Conservation (phyloP, 92 coral and sea anemone genomes). For the Siderastrea siderea region DNA sequence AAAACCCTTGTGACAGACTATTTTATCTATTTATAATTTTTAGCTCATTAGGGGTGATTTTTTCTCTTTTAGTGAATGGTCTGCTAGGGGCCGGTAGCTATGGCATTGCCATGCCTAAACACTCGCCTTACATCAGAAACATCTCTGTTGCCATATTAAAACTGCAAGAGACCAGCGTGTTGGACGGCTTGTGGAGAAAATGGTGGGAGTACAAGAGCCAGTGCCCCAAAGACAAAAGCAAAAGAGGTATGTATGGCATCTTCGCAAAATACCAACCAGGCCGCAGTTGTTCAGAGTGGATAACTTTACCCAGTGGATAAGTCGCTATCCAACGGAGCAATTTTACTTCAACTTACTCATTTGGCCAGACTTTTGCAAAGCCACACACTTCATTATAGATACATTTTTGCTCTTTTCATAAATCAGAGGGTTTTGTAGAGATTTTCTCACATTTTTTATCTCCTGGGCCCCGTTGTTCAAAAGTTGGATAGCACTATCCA, state of each 20-base stretch:
- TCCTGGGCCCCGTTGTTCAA: too few species aligned
- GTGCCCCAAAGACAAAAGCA: conserved; percentile 58
- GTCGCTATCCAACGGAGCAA: too few species aligned
- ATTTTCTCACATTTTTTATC: too few species aligned
- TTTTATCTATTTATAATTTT: not conserved
- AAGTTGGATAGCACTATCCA: too few species aligned
- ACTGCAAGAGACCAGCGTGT: conserved; percentile 68
- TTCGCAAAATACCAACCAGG: not conserved
- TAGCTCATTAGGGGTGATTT: not conserved
- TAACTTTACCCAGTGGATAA: too few species aligned
- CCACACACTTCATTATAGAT: too few species aligned
- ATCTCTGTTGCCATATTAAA: conserved; percentile 71
- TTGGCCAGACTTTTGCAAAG: too few species aligned
- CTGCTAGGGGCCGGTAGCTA: conserved; percentile 71
- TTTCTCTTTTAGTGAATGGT: conserved; percentile 51
- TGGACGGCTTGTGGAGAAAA: conserved; percentile 68
- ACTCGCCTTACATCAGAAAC: conserved; percentile 70
- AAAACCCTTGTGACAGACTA: too few species aligned
- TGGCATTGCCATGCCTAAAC: conserved; percentile 74
- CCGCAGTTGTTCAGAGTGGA: too few species aligned
- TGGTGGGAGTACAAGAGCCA: conserved; percentile 83
- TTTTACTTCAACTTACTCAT: too few species aligned
- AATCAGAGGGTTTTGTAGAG: too few species aligned
- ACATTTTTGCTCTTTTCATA: too few species aligned
- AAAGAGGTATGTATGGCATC: conserved; percentile 34